Evolutionary conservation across 2,113 vertebrate genomes (phyloP).

Genomic region (Lasiurus borealis): DNA sequence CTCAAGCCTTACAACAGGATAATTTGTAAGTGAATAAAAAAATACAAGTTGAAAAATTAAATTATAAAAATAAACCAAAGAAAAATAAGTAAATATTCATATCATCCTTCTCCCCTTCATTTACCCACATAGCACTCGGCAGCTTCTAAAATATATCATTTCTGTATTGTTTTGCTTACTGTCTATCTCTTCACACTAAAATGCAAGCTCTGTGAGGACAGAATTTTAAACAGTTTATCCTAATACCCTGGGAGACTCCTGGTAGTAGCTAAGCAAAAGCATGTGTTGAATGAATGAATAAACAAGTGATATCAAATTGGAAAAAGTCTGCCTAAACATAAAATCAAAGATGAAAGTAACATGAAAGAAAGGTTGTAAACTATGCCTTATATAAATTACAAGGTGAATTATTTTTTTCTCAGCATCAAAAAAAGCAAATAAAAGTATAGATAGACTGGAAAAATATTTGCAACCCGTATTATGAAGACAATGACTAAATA

Average conservation of each 20-base stretch:
- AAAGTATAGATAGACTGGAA: conserved; percentile 14
- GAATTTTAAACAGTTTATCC: neutral
- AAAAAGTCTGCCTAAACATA: neutral
- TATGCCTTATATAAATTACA: neutral
- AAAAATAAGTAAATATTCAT: neutral
- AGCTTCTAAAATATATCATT: neutral
- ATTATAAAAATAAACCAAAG: neutral
- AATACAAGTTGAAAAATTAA: neutral
- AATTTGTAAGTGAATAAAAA: neutral
- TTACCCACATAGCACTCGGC: neutral
- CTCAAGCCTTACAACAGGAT: neutral
- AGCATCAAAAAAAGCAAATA: neutral
- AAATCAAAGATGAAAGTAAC: neutral
- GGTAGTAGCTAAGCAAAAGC: neutral
- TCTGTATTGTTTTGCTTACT: neutral
- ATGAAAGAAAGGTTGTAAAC: neutral
- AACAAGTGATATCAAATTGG: neutral
- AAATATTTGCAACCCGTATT: neutral
- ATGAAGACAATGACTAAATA: conserved; percentile 10
- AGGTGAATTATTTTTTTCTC: neutral
- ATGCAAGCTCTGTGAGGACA: neutral
- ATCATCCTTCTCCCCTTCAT: neutral
- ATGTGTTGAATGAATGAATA: neutral
- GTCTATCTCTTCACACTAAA: neutral
- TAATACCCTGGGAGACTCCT: neutral